A percentile compares a stretch with the other conserved stretches of the same genome.
Conservation (phyloP, 35 echinoderm and acorn worm species). For the Chiridota heheva region DNA sequence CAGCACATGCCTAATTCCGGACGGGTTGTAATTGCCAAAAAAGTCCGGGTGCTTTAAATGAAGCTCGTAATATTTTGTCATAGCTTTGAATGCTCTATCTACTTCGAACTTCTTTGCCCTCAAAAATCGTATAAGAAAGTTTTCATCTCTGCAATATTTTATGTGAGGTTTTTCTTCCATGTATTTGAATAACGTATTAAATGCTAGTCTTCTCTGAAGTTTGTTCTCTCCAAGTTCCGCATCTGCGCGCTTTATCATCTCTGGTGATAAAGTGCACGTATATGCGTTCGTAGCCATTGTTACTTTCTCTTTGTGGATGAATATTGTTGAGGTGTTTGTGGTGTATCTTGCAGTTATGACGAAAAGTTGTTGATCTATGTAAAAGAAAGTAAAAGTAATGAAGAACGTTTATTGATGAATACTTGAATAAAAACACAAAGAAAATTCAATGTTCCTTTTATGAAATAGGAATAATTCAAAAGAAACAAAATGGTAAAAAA, state of each 20-base stretch:
- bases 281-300: conserved; percentile 68
- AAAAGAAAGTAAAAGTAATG: too few relatives aligned
- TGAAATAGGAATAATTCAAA: too few relatives aligned
- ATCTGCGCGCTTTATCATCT: conserved; percentile 70
- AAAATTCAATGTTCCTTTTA: too few relatives aligned
- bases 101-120: conserved; percentile 94
- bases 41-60: conserved; percentile 85
- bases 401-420: too few relatives aligned
- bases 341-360: too few relatives aligned
- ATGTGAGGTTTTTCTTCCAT: conserved; percentile 83
- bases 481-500: too few relatives aligned
- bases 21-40: conserved; percentile 77
- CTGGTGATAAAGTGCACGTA: conserved; percentile 64
- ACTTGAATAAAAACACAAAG: too few relatives aligned
- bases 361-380: too few relatives aligned
- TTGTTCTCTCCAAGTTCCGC: conserved; percentile 83
- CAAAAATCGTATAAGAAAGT: conserved; percentile 88
- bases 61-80: conserved; percentile 97
- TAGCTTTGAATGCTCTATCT: conserved; percentile 75
- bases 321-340: too few relatives aligned
- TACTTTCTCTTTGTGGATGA: too few relatives aligned
- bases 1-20: conserved; percentile 74
- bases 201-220: conserved; percentile 52
- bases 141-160: conserved; percentile 69
- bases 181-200: conserved; percentile 48